Evolutionary conservation across 2,888 invertebrate genomes (phyloP).

Genomic region (Ectemnius lituratus): DNA sequence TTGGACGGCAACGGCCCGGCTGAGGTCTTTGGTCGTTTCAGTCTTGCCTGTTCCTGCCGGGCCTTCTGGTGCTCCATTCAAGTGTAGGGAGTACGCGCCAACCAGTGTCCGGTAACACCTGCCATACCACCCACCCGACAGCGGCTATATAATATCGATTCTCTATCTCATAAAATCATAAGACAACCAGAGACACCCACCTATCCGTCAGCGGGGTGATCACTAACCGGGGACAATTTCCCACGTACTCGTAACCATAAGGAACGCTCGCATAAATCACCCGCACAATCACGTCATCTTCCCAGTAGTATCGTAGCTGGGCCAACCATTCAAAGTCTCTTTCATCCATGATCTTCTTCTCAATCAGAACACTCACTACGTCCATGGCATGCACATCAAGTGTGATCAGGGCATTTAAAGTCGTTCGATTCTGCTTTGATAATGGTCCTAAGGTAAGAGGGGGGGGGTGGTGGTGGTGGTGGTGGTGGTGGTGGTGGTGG

Average conservation of each 20-base stretch:
- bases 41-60: constrained; percentile 95
- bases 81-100: constrained; percentile 89
- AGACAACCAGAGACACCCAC: constrained; percentile 42
- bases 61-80: constrained; percentile 92
- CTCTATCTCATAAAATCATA: too few species aligned
- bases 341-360: constrained; percentile 83
- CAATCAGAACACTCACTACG: constrained; percentile 84
- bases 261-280: constrained; percentile 89
- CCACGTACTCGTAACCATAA: constrained; percentile 92
- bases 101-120: constrained; percentile 89
- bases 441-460: constrained; percentile 80
- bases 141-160: too few species aligned
- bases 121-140: too few species aligned
- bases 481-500: too few species aligned
- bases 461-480: too few species aligned
- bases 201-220: constrained; percentile 88
- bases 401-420: constrained; percentile 89
- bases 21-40: constrained; percentile 94
- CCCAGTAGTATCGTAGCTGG: constrained; percentile 90
- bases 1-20: constrained; percentile 94
- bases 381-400: constrained; percentile 93
- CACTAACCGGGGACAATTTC: constrained; percentile 87
- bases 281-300: constrained; percentile 83
- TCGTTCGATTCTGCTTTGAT: constrained; percentile 85
- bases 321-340: constrained; percentile 92